These are phyloP conservation scores for Nycticryphes semicollaris DNA, from an alignment of 2,113 vertebrate species.

Conservation along the genomic window DNA sequence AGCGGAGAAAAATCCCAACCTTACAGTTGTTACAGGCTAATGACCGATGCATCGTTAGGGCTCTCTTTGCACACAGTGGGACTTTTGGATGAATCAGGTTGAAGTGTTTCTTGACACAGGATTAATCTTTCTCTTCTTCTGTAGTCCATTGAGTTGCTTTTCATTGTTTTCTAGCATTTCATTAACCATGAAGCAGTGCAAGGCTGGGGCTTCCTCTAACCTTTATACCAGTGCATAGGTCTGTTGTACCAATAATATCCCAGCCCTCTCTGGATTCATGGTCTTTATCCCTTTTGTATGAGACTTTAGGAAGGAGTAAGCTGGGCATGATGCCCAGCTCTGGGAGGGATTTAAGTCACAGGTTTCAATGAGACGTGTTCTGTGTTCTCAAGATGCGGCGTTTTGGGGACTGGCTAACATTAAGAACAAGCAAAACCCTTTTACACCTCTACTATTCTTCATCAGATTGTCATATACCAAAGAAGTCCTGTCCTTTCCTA, in stretches of 20 bases:
- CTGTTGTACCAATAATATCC: background rate
- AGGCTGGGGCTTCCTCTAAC: background rate
- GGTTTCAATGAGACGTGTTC: background rate
- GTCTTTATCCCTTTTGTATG: background rate
- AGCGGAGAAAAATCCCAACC: background rate
- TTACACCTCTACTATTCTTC: background rate
- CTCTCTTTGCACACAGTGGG: background rate
- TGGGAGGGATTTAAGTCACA: background rate
- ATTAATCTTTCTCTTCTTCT: background rate
- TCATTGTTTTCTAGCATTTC: background rate
- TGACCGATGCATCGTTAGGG: background rate
- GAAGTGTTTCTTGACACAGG: background rate
- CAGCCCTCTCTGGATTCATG: background rate
- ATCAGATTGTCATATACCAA: background rate
- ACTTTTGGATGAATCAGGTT: background rate
- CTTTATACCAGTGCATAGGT: background rate
- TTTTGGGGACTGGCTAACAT: background rate
- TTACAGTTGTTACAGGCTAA: background rate
- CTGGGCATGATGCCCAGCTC: background rate
- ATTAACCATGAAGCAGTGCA: background rate
- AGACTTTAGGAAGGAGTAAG: background rate
- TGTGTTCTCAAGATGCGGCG: background rate
- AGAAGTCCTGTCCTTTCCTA: background rate
- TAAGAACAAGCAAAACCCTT: background rate
- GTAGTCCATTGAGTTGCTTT: background rate